phyloP scores from a whole-genome alignment of 2,888 invertebrate genomes.

The Stratiomys singularior region DNA sequence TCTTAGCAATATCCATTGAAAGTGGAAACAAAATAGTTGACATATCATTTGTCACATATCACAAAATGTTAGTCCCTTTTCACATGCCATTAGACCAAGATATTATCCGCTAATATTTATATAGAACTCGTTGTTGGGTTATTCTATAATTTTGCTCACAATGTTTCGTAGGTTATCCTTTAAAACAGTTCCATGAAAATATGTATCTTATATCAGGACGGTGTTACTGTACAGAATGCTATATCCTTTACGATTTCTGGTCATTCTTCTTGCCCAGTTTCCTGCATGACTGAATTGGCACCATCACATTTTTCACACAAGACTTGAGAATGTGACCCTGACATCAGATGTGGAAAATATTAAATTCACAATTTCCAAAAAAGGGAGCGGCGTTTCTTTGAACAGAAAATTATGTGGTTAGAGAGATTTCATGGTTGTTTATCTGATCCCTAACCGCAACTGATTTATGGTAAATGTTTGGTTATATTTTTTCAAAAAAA shows the following conservation, averaged over 20 bases:
- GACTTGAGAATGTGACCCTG: conserved; percentile 8
- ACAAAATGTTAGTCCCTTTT: conserved; percentile 32
- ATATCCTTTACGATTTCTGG: too few species aligned
- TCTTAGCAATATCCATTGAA: conserved; percentile 9
- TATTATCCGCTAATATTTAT: conserved; percentile 42
- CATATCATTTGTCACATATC: conserved; percentile 34
- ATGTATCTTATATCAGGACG: neutral
- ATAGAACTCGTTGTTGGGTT: conserved; percentile 16
- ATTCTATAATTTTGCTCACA: conserved; percentile 6
- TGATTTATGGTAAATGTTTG: too few species aligned
- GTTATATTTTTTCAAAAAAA: too few species aligned
- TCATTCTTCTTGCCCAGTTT: too few species aligned
- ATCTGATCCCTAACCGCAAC: too few species aligned
- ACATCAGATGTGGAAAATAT: neutral
- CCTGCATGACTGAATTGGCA: conserved; percentile 5
- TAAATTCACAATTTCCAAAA: too few species aligned
- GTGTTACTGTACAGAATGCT: neutral
- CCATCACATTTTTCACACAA: conserved; percentile 8
- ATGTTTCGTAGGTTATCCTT: neutral
- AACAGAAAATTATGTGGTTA: too few species aligned
- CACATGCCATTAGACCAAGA: conserved; percentile 33
- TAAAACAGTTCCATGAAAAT: neutral
- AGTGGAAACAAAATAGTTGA: conserved; percentile 32
- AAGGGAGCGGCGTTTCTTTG: too few species aligned
- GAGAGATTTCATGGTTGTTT: too few species aligned